Conservation (phyloP, 2,797 vertebrate genomes). For the Apodemus agrarius region DNA sequence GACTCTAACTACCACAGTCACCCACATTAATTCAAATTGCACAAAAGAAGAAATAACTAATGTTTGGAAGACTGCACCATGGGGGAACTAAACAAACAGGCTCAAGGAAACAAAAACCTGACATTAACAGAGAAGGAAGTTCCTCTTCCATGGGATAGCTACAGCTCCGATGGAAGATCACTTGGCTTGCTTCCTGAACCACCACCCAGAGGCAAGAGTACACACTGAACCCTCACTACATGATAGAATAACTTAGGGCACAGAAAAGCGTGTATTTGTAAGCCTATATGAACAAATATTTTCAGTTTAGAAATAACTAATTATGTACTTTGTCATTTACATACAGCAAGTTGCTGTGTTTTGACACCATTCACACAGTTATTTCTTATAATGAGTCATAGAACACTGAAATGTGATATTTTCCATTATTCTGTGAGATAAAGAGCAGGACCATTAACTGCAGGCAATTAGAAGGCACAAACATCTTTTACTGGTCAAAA, state of each 20-base stretch:
- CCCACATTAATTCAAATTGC: slow-evolving; percentile 79
- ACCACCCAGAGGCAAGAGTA: slow-evolving; percentile 40
- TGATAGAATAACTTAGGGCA: slow-evolving; percentile 61
- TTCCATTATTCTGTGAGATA: neutral
- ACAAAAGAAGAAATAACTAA: slow-evolving; percentile 79
- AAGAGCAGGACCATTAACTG: slow-evolving; percentile 44
- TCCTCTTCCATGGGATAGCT: slow-evolving; percentile 65
- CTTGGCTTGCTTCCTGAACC: slow-evolving; percentile 49
- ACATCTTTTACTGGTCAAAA: slow-evolving; percentile 57
- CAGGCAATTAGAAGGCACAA: neutral
- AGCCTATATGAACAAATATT: slow-evolving; percentile 52
- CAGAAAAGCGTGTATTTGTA: slow-evolving; percentile 42
- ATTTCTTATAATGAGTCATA: slow-evolving; percentile 69
- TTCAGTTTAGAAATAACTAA: slow-evolving; percentile 52
- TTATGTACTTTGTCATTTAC: slow-evolving; percentile 50
- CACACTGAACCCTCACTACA: slow-evolving; percentile 53
- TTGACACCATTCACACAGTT: slow-evolving; percentile 64
- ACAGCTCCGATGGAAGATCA: slow-evolving; percentile 69
- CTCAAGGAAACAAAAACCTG: slow-evolving; percentile 65
- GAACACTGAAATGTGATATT: slow-evolving; percentile 70
- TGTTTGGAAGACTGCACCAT: slow-evolving; percentile 79
- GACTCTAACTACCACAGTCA: slow-evolving; percentile 81
- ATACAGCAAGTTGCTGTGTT: slow-evolving; percentile 55
- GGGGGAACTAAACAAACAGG: slow-evolving; percentile 80
- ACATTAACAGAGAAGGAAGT: slow-evolving; percentile 71